Evolutionary conservation across 2,888 invertebrate species (phyloP).

Genomic region (Volucella inanis): DNA sequence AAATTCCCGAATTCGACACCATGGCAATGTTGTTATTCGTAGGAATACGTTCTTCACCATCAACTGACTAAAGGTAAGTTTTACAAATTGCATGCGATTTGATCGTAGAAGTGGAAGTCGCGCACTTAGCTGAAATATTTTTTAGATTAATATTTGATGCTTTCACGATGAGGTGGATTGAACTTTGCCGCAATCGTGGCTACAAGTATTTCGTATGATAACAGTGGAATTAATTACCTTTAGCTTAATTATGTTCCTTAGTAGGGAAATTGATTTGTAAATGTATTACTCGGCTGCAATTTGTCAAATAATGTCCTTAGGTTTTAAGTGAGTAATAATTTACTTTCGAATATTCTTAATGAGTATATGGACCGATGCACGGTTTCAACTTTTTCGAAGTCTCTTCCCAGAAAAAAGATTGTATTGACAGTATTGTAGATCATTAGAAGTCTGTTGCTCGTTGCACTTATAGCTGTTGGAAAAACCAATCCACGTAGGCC

Average conservation of each 20-base stretch:
- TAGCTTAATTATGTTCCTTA: slow-evolving; percentile 32
- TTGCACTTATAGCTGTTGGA: too few species aligned
- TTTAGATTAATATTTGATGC: neutral
- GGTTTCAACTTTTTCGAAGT: too few species aligned
- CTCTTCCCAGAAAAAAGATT: too few species aligned
- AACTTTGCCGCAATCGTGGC: slow-evolving; percentile 18
- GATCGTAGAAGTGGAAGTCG: slow-evolving; percentile 1
- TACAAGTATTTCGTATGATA: slow-evolving; percentile 1
- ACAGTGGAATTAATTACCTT: slow-evolving; percentile 53
- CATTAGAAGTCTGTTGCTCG: too few species aligned
- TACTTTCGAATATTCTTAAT: too few species aligned
- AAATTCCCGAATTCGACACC: slow-evolving; percentile 7
- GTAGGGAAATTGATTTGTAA: slow-evolving; percentile 52
- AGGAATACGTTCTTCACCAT: too few species aligned
- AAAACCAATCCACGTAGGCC: too few species aligned
- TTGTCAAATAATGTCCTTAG: neutral
- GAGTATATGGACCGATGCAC: too few species aligned
- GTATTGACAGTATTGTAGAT: too few species aligned
- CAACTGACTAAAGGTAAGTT: slow-evolving; percentile 4
- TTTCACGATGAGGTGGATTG: neutral
- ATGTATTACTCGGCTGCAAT: slow-evolving; percentile 7
- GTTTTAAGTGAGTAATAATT: neutral
- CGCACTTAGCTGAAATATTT: slow-evolving; percentile 14
- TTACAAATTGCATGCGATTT: slow-evolving; percentile 26
- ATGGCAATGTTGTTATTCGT: slow-evolving; percentile 26